Percentiles rank a stretch among this genome's conserved stretches.
Conservation (phyloP, 2,888 invertebrate genomes). For the Cataglyphis albicans region DNA sequence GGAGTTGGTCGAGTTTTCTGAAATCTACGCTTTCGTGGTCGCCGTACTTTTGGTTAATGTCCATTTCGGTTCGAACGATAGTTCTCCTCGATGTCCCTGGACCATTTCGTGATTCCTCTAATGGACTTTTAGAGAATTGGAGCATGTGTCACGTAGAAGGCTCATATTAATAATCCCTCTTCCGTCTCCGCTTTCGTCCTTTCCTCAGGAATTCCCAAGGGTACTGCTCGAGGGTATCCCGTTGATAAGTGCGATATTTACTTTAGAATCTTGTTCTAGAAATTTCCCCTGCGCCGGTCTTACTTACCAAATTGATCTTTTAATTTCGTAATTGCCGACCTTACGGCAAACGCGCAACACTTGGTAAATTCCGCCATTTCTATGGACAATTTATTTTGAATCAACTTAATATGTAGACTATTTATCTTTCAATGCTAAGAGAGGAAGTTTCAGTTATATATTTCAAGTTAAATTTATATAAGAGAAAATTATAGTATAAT, state of each 20-base stretch:
- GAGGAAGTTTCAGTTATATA: background rate
- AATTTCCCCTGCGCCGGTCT: slow-evolving; percentile 29
- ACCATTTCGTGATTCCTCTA: slow-evolving; percentile 68
- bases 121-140: slow-evolving; percentile 82
- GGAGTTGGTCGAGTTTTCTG: background rate
- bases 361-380: slow-evolving; percentile 8
- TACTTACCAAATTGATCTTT: slow-evolving; percentile 49
- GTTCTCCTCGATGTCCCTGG: slow-evolving; percentile 52
- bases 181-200: slow-evolving; percentile 50
- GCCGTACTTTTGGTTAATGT: slow-evolving; percentile 33
- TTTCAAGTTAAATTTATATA: background rate
- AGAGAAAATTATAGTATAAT: background rate
- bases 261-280: slow-evolving; percentile 42
- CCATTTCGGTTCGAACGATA: slow-evolving; percentile 59
- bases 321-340: slow-evolving; percentile 52
- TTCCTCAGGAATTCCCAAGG: slow-evolving; percentile 35
- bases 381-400: slow-evolving; percentile 21
- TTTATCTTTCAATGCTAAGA: background rate
- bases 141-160: slow-evolving; percentile 79
- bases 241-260: slow-evolving; percentile 51
- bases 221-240: slow-evolving; percentile 21
- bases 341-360: slow-evolving; percentile 11
- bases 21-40: slow-evolving; percentile 13
- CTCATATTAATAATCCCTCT: slow-evolving; percentile 75
- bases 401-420: background rate